A percentile compares a stretch with the other conserved stretches of the same genome.
Conservation (phyloP, 2,797 vertebrate species). For the Falco columbarius region DNA sequence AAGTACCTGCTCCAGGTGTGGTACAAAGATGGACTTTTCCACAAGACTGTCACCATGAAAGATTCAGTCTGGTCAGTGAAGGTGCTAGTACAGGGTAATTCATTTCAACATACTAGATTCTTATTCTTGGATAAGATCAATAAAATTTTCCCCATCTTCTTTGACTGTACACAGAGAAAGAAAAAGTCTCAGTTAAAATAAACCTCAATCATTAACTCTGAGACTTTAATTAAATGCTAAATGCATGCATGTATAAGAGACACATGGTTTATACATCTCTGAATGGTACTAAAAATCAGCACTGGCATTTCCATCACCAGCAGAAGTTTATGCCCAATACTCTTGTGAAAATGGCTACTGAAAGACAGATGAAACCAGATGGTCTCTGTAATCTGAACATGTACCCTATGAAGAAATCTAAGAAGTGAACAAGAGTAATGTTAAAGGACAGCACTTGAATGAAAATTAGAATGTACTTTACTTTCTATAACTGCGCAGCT, state of each 20-base stretch:
- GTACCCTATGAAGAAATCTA: neutral
- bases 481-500: neutral
- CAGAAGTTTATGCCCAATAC: neutral
- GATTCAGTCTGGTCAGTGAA: neutral
- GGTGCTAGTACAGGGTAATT: neutral
- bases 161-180: neutral
- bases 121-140: neutral
- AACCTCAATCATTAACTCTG: neutral
- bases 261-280: neutral
- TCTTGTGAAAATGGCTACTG: neutral
- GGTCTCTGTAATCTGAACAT: neutral
- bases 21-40: neutral
- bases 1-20: neutral
- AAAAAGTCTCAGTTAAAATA: neutral
- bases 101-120: neutral
- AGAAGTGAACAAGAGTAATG: neutral
- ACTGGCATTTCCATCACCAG: neutral
- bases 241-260: neutral
- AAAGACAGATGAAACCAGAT: neutral
- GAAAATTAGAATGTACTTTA: neutral
- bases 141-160: neutral
- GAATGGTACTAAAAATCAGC: neutral
- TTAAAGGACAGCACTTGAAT: neutral
- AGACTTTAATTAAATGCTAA: neutral
- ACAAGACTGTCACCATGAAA: neutral